A percentile compares a stretch with the other conserved stretches of the same genome.
Conservation (phyloP, 1,140 invertebrate genomes). For the Zeugodacus cucurbitae region DNA sequence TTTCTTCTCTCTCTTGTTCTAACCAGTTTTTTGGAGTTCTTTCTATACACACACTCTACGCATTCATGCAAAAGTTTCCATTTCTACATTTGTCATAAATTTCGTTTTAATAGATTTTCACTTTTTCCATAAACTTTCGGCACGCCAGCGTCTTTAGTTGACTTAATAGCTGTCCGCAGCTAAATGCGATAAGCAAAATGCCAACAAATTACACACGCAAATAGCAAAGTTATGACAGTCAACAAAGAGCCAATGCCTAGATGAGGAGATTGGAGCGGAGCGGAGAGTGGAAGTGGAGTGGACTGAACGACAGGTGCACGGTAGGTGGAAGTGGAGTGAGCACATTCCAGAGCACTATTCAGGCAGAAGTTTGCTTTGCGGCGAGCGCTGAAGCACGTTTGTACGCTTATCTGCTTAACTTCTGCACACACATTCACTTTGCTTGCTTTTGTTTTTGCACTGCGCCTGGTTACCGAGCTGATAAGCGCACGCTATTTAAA, state of each 20-base stretch:
- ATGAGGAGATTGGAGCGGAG: not conserved
- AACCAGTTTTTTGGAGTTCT: not conserved
- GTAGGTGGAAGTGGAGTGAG: not conserved
- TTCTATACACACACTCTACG: not conserved
- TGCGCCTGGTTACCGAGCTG: not conserved
- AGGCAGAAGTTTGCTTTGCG: not conserved
- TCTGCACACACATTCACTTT: not conserved
- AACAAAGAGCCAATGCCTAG: not conserved
- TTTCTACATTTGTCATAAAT: slow-evolving; percentile 2
- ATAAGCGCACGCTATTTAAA: not conserved
- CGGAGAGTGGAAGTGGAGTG: not conserved
- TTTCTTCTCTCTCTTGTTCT: not conserved
- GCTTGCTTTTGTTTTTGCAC: not conserved
- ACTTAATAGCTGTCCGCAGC: not conserved
- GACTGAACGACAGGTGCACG: not conserved
- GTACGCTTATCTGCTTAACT: not conserved
- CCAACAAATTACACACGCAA: not conserved
- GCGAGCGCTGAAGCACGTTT: not conserved
- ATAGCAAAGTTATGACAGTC: not conserved
- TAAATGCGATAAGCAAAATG: not conserved
- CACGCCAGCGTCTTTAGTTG: not conserved
- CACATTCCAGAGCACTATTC: not conserved
- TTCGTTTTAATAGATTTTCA: slow-evolving; percentile 16
- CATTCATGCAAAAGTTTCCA: not conserved
- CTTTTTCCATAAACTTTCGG: not conserved